A percentile compares a stretch with the other conserved stretches of the same genome.
phyloP scores from a whole-genome alignment of 2,113 vertebrate species.

The cat (Felis catus) region DNA sequence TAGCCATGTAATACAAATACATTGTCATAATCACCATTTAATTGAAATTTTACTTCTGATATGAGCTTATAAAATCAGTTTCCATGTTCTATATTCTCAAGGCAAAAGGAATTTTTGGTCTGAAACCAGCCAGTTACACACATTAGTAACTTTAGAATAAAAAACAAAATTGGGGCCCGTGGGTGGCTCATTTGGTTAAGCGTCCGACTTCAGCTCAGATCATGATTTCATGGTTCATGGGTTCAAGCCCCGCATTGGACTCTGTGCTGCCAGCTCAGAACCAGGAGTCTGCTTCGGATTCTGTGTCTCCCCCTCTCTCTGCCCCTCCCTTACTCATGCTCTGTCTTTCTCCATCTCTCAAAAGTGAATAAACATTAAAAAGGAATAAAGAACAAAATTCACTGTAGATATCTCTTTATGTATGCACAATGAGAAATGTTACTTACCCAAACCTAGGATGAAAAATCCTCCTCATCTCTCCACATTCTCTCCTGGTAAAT shows the following conservation, averaged over 20 bases:
- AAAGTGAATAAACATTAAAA: too few relatives aligned
- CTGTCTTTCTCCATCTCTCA: too few relatives aligned
- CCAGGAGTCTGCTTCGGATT: too few relatives aligned
- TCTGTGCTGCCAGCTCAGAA: too few relatives aligned
- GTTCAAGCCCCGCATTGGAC: too few relatives aligned
- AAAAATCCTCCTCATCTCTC: neutral
- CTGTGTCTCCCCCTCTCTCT: too few relatives aligned
- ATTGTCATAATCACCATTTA: slow-evolving; percentile 26
- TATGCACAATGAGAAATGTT: neutral
- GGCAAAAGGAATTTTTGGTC: neutral
- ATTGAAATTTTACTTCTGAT: neutral
- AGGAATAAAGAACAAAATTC: neutral
- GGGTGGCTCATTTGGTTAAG: too few relatives aligned
- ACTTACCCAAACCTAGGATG: neutral
- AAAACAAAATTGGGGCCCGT: neutral
- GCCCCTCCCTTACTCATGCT: too few relatives aligned
- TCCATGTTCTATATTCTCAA: neutral
- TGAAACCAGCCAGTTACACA: neutral
- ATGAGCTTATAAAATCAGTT: slow-evolving; percentile 24
- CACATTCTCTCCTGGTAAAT: neutral
- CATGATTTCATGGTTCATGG: too few relatives aligned
- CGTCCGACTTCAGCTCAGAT: too few relatives aligned
- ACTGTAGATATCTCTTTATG: neutral
- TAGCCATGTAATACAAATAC: neutral
- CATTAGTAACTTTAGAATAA: neutral